Evolutionary conservation across 2,113 vertebrate genomes (phyloP).

Genomic region (Daboia siamensis): DNA sequence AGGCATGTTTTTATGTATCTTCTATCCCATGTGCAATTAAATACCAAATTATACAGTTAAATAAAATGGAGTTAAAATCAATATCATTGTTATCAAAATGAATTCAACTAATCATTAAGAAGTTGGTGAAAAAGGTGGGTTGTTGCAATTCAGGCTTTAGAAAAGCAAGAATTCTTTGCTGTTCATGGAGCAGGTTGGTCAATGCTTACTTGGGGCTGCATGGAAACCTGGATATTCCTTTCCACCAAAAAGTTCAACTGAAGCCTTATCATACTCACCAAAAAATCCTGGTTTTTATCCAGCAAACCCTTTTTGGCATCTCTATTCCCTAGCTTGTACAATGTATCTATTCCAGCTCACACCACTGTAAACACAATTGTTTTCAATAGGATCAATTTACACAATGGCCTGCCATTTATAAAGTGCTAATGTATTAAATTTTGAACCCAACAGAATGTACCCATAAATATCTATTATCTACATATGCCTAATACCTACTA

Average conservation of each 20-base stretch:
- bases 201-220: background rate
- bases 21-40: background rate
- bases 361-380: background rate
- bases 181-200: background rate
- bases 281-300: background rate
- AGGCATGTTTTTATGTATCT: background rate
- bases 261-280: background rate
- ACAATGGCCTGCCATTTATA: background rate
- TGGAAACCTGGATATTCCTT: background rate
- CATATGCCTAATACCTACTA: background rate
- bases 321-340: background rate
- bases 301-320: background rate
- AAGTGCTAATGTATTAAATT: background rate
- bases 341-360: background rate
- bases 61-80: background rate
- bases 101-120: background rate
- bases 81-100: background rate
- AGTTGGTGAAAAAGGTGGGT: background rate
- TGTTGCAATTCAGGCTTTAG: background rate
- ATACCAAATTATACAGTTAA: background rate
- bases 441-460: background rate
- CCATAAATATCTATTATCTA: background rate
- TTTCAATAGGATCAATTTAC: background rate
- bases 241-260: background rate
- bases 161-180: background rate